Evolutionary conservation across 2,888 invertebrate species (phyloP).

Genomic region (Sicus ferrugineus): DNA sequence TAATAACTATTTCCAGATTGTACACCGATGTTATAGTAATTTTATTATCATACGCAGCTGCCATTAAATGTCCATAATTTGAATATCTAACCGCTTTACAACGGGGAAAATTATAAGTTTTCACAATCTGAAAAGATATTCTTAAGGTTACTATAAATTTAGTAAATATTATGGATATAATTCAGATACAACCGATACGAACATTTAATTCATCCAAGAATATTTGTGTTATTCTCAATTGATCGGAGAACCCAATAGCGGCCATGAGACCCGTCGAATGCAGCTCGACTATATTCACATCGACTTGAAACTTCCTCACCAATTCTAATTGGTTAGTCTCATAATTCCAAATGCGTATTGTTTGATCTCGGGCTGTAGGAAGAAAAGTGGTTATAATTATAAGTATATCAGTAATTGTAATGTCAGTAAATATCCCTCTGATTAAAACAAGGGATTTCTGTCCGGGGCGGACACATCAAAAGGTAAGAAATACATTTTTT

Average conservation of each 20-base stretch:
- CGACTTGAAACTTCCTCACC: constrained; percentile 82
- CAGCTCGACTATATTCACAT: constrained; percentile 73
- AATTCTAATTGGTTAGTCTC: constrained; percentile 82
- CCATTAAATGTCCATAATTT: constrained; percentile 87
- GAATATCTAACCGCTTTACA: constrained; percentile 84
- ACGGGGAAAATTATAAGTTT: constrained; percentile 68
- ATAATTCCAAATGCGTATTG: constrained; percentile 91
- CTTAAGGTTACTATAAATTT: not conserved
- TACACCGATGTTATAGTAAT: constrained; percentile 86
- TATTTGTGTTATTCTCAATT: constrained; percentile 86
- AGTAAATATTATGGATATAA: not conserved
- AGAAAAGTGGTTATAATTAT: not conserved
- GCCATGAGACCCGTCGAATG: constrained; percentile 85
- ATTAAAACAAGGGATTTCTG: too few relatives aligned
- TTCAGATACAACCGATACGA: constrained; percentile 20
- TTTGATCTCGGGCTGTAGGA: constrained; percentile 74
- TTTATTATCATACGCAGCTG: constrained; percentile 86
- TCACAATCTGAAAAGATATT: constrained; percentile 54
- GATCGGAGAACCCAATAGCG: constrained; percentile 89
- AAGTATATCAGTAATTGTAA: too few relatives aligned
- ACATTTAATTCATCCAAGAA: constrained; percentile 84
- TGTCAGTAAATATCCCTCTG: too few relatives aligned
- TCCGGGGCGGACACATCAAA: not conserved
- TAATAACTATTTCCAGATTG: constrained; percentile 74
- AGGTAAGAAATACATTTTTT: not conserved